Conservation (phyloP, 2,888 invertebrate genomes). For the Scaptomyza polygonia region DNA sequence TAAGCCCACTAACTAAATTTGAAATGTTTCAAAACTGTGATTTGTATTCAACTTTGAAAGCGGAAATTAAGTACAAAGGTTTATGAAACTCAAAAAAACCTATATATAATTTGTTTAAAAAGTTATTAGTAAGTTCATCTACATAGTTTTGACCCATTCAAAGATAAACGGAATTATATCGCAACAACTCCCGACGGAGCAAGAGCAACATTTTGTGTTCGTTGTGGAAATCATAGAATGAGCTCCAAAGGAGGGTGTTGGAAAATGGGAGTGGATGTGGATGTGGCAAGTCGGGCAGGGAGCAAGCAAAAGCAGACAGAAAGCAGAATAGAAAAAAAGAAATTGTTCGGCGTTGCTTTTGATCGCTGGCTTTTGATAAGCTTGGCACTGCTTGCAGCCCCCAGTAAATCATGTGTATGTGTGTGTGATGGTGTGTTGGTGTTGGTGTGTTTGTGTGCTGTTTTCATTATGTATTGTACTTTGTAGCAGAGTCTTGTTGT, state of each 20-base stretch:
- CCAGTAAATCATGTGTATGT: slow-evolving; percentile 34
- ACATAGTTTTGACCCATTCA: background rate
- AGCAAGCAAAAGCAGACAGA: slow-evolving; percentile 9
- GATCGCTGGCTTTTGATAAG: slow-evolving; percentile 70
- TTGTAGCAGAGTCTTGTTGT: slow-evolving; percentile 36
- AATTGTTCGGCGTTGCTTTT: slow-evolving; percentile 52
- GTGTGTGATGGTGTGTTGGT: slow-evolving; percentile 11
- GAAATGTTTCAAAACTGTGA: no score
- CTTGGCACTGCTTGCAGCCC: slow-evolving; percentile 47
- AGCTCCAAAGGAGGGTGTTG: background rate
- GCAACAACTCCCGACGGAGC: background rate
- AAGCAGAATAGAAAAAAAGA: slow-evolving; percentile 25
- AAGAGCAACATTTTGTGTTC: slow-evolving; percentile 27
- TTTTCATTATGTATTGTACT: slow-evolving; percentile 51
- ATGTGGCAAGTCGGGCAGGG: background rate
- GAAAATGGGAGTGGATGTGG: background rate
- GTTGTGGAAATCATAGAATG: slow-evolving; percentile 19
- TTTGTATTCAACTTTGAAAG: background rate
- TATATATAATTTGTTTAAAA: background rate
- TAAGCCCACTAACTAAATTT: no score
- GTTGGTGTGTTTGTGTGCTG: slow-evolving; percentile 23
- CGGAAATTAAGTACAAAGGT: background rate
- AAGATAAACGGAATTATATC: background rate
- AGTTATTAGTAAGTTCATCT: slow-evolving; percentile 1
- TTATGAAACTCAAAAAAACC: background rate